Percentiles rank a stretch among this genome's conserved stretches.
phyloP scores from a whole-genome alignment of 2,797 vertebrate genomes.

The Platyrinchus mystaceus region DNA sequence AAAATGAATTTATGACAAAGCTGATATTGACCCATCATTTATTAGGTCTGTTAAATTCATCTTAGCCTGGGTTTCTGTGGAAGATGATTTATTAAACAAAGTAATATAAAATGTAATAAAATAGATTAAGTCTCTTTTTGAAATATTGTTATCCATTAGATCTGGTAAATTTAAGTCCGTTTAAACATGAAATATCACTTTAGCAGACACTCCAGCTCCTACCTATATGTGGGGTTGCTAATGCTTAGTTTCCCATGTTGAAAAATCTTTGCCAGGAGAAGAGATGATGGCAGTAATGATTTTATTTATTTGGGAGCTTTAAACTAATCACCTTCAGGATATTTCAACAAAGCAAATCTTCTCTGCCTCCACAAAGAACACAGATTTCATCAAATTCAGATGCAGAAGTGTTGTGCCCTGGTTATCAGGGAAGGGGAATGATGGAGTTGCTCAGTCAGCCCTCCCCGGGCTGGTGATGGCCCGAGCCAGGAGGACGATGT shows the following conservation, averaged over 20 bases:
- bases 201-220: background rate
- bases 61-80: slow-evolving; percentile 36
- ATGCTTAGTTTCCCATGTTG: background rate
- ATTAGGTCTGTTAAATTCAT: slow-evolving; percentile 65
- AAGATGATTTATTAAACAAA: slow-evolving; percentile 67
- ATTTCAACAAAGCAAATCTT: background rate
- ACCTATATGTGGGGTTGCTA: background rate
- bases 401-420: background rate
- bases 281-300: background rate
- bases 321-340: background rate
- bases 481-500: background rate
- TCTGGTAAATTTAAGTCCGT: slow-evolving; percentile 20
- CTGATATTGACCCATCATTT: slow-evolving; percentile 70
- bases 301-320: slow-evolving; percentile 14
- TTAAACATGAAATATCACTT: slow-evolving; percentile 47
- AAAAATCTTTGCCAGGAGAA: background rate
- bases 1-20: slow-evolving; percentile 68
- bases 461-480: no score
- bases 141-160: slow-evolving; percentile 57
- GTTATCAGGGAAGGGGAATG: background rate
- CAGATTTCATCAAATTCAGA: background rate
- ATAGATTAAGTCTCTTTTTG: slow-evolving; percentile 60
- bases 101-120: slow-evolving; percentile 55
- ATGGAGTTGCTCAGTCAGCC: background rate
- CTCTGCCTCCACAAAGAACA: background rate